Base-by-base conservation (phyloP, 2,113 vertebrate species). In the Callipepla californica region DNA sequence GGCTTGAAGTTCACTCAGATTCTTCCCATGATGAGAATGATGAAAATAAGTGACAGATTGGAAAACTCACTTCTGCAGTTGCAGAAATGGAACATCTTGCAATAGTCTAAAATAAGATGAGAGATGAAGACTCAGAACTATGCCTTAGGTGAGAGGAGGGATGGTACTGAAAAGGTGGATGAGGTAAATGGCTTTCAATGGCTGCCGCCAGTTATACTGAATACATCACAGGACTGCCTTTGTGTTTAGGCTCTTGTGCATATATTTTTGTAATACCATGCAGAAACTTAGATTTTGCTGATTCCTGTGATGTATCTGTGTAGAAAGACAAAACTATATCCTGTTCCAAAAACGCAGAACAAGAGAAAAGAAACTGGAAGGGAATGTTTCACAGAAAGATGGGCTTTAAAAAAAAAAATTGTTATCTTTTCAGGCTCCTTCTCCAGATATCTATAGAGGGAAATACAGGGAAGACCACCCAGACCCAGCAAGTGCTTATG, bases 361-460 rank as follows among this genome's bases (percentile, higher is more conserved):
- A 78, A 48, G 10, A 83, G n/a, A 75, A 92, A 83, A 73, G 11
- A 63, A 70, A 38, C 25, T 38, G 17, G 36, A 79, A 69, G 6
- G 30, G 62, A 62, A 59, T 28, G 2, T 62, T 92, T 80, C 26
- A 36, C 7, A n/a, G 36, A 75, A 61, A 6, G 38, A 75, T 51
- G 28, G 2, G 6, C 62, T 82, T 87, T 36, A 23, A 23, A 75
- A 30, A 75, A 75, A 30, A 63, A 23, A 9, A 34, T 8, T 26
- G 14, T 80, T 59, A 5, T 93, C n/a, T 48, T 93, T 97, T 80
- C 92, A 99, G 99, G 99, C 98, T 96, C 98, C 98, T 66, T 98
- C 98, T 93, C 99, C 99, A 94, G 99, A 99, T 94, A 98, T 97
- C 73, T 99, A 99, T 97, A 98, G 99, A 97, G 99, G 99, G n/a